Conservation (phyloP, 2,797 vertebrate genomes). For the Poecilia wingei region DNA sequence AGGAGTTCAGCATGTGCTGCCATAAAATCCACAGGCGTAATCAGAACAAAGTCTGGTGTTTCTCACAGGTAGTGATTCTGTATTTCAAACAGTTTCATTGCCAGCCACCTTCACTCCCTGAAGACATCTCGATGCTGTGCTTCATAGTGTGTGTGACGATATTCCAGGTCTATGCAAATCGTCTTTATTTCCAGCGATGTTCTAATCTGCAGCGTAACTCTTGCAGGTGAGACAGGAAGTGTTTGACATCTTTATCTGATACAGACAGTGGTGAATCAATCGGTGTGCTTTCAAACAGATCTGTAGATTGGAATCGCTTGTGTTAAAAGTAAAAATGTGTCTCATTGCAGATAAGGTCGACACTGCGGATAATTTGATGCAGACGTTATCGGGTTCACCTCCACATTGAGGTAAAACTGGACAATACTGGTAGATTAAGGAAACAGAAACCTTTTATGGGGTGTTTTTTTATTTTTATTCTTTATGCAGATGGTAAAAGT, state of each 20-base stretch:
- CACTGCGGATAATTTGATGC: background rate
- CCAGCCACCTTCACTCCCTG: background rate
- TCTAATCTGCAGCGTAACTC: slow-evolving; percentile 2
- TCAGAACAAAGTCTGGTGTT: background rate
- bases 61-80: background rate
- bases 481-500: background rate
- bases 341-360: slow-evolving; percentile 10
- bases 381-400: background rate
- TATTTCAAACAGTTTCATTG: background rate
- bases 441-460: background rate
- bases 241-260: slow-evolving; percentile 43
- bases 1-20: background rate
- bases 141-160: background rate
- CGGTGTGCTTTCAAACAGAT: slow-evolving; percentile 27
- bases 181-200: background rate
- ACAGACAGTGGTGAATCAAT: slow-evolving; percentile 35
- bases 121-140: background rate
- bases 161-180: background rate
- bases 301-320: background rate
- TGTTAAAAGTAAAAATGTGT: background rate
- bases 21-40: background rate
- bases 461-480: background rate
- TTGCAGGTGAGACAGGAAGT: slow-evolving; percentile 18
- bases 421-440: background rate
- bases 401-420: background rate